Evolutionary conservation across 2,888 invertebrate genomes (phyloP).

Genomic region (Phrixothrix hirtus): DNA sequence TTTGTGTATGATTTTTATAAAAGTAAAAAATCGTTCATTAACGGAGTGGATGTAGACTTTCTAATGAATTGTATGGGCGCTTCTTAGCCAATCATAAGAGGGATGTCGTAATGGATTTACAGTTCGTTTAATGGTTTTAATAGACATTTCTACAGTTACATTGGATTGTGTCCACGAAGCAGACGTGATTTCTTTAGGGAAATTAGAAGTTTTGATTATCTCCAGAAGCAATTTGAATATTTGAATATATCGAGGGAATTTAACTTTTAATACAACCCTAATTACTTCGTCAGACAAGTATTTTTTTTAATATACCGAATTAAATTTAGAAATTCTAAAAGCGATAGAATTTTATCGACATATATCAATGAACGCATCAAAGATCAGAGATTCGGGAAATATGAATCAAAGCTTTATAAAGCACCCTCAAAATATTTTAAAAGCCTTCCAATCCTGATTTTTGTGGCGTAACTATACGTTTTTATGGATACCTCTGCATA

Average conservation of each 20-base stretch:
- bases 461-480: conserved; percentile 13
- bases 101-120: conserved; percentile 6
- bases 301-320: not conserved
- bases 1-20: conserved; percentile 6
- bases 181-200: conserved; percentile 55
- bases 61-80: too few species aligned
- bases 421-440: conserved; percentile 27
- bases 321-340: conserved; percentile 6
- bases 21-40: too few species aligned
- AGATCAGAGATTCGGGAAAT: conserved; percentile 18
- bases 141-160: conserved; percentile 18
- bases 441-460: conserved; percentile 24
- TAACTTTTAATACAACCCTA: conserved; percentile 47
- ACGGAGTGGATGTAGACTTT: too few species aligned
- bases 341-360: conserved; percentile 6
- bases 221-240: conserved; percentile 47
- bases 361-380: conserved; percentile 19
- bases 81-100: too few species aligned
- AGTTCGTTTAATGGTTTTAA: conserved; percentile 22
- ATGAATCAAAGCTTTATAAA: conserved; percentile 26
- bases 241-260: conserved; percentile 46
- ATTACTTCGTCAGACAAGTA: conserved; percentile 45
- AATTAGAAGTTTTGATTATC: conserved; percentile 56
- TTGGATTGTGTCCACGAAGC: conserved; percentile 23
- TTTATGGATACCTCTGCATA: too few species aligned